phyloP scores from a whole-genome alignment of 2,113 vertebrate species.

The Saccopteryx leptura region DNA sequence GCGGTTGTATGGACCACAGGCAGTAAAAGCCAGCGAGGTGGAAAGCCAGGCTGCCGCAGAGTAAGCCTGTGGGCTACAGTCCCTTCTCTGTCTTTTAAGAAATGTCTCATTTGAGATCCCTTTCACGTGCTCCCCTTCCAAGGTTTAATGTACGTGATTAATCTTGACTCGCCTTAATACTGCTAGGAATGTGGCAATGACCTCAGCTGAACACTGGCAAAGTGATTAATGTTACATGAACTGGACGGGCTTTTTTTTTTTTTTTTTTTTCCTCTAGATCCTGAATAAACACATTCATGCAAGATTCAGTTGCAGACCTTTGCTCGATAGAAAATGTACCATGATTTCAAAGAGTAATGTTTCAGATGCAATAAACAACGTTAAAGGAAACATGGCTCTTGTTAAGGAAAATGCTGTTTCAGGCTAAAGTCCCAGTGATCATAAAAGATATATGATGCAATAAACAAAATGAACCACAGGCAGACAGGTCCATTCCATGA shows the following conservation, averaged over 20 bases:
- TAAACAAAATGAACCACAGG: conserved; percentile 91
- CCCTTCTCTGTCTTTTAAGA: conserved; percentile 83
- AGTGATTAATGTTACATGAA: conserved; percentile 92
- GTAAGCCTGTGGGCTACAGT: conserved; percentile 83
- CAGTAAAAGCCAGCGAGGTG: conserved; percentile 52
- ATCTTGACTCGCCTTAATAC: conserved; percentile 91
- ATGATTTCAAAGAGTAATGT: conserved; percentile 90
- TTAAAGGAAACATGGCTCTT: conserved; percentile 89
- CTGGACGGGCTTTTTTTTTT: conserved; percentile 69
- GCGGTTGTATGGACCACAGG: conserved; percentile 46
- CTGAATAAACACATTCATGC: conserved; percentile 91
- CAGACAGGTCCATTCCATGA: conserved; percentile 87
- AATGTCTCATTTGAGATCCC: conserved; percentile 89
- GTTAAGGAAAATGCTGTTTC: conserved; percentile 92
- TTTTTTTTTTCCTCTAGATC: conserved; percentile 73
- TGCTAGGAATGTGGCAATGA: conserved; percentile 91
- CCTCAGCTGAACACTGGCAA: conserved; percentile 90
- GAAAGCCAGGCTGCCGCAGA: conserved; percentile 79
- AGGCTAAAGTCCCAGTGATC: conserved; percentile 90
- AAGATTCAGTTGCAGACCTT: conserved; percentile 90
- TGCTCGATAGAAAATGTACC: conserved; percentile 89
- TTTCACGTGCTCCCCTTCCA: conserved; percentile 88
- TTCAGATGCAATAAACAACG: conserved; percentile 90
- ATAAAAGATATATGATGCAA: conserved; percentile 92
- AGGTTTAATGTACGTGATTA: conserved; percentile 91